Percentiles rank a stretch among this genome's conserved stretches.
These are phyloP conservation scores for Oncorhynchus masou DNA, from an alignment of 2,113 vertebrate genomes.

Conservation along the genomic window DNA sequence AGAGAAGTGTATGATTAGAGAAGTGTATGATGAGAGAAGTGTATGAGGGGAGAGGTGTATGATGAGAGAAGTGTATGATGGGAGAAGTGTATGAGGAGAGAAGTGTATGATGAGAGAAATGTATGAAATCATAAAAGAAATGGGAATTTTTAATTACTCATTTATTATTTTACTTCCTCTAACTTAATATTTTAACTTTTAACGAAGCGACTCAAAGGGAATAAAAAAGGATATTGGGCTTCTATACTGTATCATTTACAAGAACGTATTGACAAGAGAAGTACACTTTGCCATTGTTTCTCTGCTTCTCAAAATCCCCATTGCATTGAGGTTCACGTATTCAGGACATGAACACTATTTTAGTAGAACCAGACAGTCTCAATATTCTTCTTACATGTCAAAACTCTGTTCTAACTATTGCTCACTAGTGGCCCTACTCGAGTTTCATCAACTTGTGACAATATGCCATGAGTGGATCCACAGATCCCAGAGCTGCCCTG, in stretches of 20 bases:
- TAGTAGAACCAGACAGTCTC: no score
- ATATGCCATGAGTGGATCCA: slow-evolving; percentile 57
- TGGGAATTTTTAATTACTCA: not conserved
- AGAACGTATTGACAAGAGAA: not conserved
- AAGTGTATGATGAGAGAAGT: no score
- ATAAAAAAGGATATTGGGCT: not conserved
- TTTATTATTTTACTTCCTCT: not conserved
- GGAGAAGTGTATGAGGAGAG: no score
- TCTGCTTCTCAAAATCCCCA: no score
- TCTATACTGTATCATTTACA: not conserved
- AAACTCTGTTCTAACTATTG: slow-evolving; percentile 37
- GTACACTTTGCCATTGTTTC: no score
- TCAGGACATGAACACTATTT: no score
- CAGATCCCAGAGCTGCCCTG: slow-evolving; percentile 41
- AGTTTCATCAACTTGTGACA: slow-evolving; percentile 61
- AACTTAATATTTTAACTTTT: not conserved
- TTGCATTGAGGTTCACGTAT: no score
- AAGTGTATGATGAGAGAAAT: no score
- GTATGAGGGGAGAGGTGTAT: no score
- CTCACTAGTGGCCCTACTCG: slow-evolving; percentile 54
- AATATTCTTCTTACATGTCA: slow-evolving; percentile 31
- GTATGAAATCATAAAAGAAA: not conserved
- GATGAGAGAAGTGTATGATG: no score
- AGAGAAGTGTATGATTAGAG: no score
- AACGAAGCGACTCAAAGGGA: not conserved